A percentile compares a stretch with the other conserved stretches of the same genome.
Evolutionary conservation across 1,140 invertebrate species (phyloP).

Genomic region (Microplitis mediator): DNA sequence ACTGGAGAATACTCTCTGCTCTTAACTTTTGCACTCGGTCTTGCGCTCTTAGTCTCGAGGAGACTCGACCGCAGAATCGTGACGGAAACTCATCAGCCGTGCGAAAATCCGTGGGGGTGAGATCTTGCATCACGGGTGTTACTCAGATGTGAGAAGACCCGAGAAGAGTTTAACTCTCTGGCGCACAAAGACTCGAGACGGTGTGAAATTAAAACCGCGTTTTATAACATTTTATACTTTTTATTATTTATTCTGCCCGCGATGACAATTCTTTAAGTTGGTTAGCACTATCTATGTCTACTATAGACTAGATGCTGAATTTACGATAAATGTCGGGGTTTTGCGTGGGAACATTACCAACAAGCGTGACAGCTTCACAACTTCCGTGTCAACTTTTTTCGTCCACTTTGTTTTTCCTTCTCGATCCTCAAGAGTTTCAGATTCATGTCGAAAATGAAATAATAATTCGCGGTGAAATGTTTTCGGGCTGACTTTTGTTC

Average conservation of each 20-base stretch:
- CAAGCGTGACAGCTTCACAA: too few species aligned
- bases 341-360: too few species aligned
- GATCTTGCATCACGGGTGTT: conserved; percentile 19
- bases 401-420: too few species aligned
- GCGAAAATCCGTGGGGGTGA: conserved; percentile 47
- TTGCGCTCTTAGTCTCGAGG: too few species aligned
- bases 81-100: conserved; percentile 55
- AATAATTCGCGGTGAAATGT: too few species aligned
- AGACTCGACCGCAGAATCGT: conserved; percentile 43
- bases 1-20: not conserved
- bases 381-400: not conserved
- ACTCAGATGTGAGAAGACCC: conserved; percentile 10
- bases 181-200: not conserved
- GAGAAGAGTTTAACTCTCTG: conserved; percentile 18
- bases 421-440: too few species aligned
- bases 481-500: too few species aligned
- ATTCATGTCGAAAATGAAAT: too few species aligned
- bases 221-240: conserved; percentile 33
- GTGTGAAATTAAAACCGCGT: conserved; percentile 30
- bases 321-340: not conserved
- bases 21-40: not conserved
- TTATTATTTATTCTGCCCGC: conserved; percentile 18
- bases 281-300: conserved; percentile 34
- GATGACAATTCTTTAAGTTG: conserved; percentile 44
- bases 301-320: conserved; percentile 37